phyloP scores from a whole-genome alignment of 2,113 vertebrate species.

The Coreoperca whiteheadi region DNA sequence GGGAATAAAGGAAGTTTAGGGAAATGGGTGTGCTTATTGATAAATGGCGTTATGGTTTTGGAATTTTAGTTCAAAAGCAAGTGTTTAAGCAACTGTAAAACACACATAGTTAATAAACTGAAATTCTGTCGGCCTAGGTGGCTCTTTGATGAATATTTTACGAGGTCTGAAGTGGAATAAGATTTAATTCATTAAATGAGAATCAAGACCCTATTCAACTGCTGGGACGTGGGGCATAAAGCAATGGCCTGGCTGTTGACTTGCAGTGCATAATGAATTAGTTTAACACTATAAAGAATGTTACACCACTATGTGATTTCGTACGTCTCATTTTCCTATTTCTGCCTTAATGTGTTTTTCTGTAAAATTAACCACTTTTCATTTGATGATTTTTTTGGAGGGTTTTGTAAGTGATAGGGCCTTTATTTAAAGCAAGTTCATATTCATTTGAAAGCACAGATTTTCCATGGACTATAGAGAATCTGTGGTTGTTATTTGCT shows the following conservation, averaged over 20 bases:
- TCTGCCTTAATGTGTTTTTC: background rate
- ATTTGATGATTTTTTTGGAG: background rate
- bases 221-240: slow-evolving; percentile 19
- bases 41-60: no score
- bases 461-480: background rate
- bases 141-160: slow-evolving; percentile 16
- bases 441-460: background rate
- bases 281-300: slow-evolving; percentile 1
- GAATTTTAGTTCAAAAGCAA: no score
- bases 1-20: no score
- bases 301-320: background rate
- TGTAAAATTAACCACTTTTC: background rate
- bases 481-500: background rate
- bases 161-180: slow-evolving; percentile 21
- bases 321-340: background rate
- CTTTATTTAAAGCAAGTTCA: background rate
- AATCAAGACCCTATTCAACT: slow-evolving; percentile 16
- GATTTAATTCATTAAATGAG: slow-evolving; percentile 19
- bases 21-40: no score
- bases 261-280: slow-evolving; percentile 11
- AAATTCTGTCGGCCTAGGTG: background rate
- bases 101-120: background rate
- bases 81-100: no score
- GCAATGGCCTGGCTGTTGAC: slow-evolving; percentile 15
- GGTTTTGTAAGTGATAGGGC: background rate